A percentile compares a stretch with the other conserved stretches of the same genome.
Evolutionary conservation across 2,888 invertebrate genomes (phyloP).

Genomic region (Lordiphosa andalusiaca): DNA sequence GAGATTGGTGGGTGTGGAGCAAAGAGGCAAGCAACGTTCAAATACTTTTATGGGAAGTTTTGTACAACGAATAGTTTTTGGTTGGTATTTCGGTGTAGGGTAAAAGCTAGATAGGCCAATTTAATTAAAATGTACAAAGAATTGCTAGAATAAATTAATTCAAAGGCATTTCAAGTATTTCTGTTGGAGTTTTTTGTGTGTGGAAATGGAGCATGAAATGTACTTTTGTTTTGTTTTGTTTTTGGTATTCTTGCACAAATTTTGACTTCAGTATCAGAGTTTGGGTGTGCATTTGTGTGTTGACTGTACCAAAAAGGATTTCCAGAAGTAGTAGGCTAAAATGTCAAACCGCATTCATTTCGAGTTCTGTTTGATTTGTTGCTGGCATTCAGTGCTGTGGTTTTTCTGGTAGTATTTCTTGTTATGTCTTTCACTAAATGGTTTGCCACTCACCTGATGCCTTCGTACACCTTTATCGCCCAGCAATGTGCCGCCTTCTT

Average conservation of each 20-base stretch:
- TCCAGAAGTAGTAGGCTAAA: conserved; percentile 17
- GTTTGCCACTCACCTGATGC: conserved; percentile 81
- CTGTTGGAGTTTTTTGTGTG: conserved; percentile 9
- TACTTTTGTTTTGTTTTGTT: background rate
- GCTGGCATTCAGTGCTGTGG: conserved; percentile 62
- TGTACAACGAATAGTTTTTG: conserved; percentile 16
- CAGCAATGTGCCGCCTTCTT: conserved; percentile 87
- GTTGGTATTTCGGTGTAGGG: conserved; percentile 15
- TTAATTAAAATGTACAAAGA: conserved; percentile 10
- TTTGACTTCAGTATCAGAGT: background rate
- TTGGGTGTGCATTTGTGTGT: conserved; percentile 26
- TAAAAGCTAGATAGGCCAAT: conserved; percentile 15
- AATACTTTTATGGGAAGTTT: conserved; percentile 6
- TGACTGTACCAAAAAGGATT: conserved; percentile 16
- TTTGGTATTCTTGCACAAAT: background rate
- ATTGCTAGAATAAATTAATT: conserved; percentile 8
- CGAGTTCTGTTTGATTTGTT: conserved; percentile 30
- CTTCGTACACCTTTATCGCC: conserved; percentile 86
- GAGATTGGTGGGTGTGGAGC: conserved; percentile 4
- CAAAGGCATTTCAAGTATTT: too few species aligned
- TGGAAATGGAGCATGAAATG: conserved; percentile 20
- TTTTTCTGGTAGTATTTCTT: conserved; percentile 33
- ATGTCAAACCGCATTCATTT: conserved; percentile 43
- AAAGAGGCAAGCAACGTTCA: conserved; percentile 33
- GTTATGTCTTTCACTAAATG: conserved; percentile 41